Conservation (phyloP, 2,888 invertebrate genomes). For the Ecdyonurus torrentis region DNA sequence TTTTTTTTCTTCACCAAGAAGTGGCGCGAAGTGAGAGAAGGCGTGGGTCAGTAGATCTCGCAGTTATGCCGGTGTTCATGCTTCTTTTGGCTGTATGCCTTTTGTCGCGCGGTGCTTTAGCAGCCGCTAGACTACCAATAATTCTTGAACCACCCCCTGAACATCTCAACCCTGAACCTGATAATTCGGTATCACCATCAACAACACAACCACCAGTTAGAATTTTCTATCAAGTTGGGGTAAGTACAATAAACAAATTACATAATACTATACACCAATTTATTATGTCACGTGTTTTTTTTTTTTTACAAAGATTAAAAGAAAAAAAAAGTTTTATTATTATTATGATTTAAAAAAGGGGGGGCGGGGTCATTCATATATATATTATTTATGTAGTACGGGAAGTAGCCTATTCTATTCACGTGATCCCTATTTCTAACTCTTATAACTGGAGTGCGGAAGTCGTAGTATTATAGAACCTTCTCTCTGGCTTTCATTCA, state of each 20-base stretch:
- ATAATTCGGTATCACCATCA: conserved; percentile 25
- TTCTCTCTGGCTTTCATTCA: background rate
- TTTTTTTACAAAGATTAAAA: too few relatives aligned
- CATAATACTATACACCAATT: too few relatives aligned
- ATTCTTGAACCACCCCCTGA: background rate
- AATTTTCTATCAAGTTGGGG: conserved; percentile 58
- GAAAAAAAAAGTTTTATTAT: too few relatives aligned
- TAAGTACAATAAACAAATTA: conserved; percentile 29
- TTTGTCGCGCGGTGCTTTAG: background rate
- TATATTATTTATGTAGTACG: conserved; percentile 2
- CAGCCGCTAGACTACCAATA: background rate
- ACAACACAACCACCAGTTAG: conserved; percentile 35
- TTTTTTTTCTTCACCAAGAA: background rate
- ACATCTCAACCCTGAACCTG: background rate
- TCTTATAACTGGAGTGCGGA: background rate
- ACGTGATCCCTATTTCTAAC: background rate
- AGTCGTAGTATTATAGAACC: background rate
- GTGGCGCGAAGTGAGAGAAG: conserved; percentile 1
- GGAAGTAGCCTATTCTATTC: background rate
- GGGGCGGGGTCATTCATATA: background rate
- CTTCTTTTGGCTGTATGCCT: background rate
- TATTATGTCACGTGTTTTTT: too few relatives aligned
- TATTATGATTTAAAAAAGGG: background rate
- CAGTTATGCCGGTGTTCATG: background rate
- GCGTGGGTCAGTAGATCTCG: background rate